A percentile compares a stretch with the other conserved stretches of the same genome.
These are phyloP conservation scores for Pipistrellus kuhlii DNA, from an alignment of 2,797 vertebrate genomes.

Conservation along the genomic window DNA sequence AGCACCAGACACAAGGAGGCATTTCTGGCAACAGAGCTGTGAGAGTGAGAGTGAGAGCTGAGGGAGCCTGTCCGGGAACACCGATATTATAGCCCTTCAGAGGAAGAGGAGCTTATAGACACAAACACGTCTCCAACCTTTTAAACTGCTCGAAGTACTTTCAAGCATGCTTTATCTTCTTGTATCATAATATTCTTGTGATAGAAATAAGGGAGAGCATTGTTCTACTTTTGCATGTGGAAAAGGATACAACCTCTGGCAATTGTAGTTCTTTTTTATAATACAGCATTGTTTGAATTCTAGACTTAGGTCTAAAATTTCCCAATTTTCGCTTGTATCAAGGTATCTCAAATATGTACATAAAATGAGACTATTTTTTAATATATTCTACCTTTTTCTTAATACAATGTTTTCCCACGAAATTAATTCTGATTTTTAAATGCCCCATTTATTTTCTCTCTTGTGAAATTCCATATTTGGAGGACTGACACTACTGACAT, in stretches of 20 bases:
- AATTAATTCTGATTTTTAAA: not conserved
- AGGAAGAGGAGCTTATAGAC: not conserved
- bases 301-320: not conserved
- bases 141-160: not conserved
- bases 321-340: not conserved
- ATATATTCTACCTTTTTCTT: not conserved
- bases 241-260: not conserved
- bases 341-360: not conserved
- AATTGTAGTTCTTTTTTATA: not conserved
- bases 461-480: not conserved
- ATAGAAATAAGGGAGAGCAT: not conserved
- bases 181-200: not conserved
- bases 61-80: not conserved
- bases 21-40: not conserved
- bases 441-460: not conserved
- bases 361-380: not conserved
- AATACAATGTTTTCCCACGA: not conserved
- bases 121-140: not conserved
- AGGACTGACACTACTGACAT: not conserved
- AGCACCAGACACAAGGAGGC: not conserved
- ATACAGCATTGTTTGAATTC: not conserved
- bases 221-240: not conserved
- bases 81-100: not conserved
- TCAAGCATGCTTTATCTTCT: conserved; percentile 14
- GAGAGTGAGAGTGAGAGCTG: not conserved